phyloP scores from a whole-genome alignment of 2,797 vertebrate genomes.

The Mormyrus proboscirostris region DNA sequence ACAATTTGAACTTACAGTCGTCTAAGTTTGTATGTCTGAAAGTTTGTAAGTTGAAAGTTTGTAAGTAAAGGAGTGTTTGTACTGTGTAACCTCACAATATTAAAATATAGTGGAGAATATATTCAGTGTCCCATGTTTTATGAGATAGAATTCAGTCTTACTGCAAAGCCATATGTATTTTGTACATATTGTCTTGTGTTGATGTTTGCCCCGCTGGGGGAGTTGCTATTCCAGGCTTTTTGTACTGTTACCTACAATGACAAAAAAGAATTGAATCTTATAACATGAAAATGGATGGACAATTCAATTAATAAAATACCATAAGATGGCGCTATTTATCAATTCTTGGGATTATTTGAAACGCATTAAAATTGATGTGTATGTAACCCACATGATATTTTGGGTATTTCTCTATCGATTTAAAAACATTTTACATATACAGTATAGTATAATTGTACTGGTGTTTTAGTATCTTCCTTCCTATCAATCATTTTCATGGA shows the following conservation, averaged over 20 bases:
- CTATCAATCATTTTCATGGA: not conserved
- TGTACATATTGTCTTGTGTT: not conserved
- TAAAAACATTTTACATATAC: not conserved
- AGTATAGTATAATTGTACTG: not conserved
- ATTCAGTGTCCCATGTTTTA: not conserved
- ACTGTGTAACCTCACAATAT: not conserved
- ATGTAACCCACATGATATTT: not conserved
- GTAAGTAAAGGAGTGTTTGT: no score
- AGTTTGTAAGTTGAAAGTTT: no score
- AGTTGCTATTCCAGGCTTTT: not conserved
- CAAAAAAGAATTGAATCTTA: not conserved
- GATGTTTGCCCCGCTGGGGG: not conserved
- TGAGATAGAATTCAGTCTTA: not conserved
- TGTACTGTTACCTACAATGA: not conserved
- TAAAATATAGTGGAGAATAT: not conserved
- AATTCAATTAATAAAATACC: not conserved
- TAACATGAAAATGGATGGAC: not conserved
- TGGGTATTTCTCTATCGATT: not conserved
- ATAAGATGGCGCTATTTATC: constrained; percentile 19
- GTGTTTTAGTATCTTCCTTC: not conserved
- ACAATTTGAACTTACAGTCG: no score
- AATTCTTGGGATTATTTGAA: not conserved
- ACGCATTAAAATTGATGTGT: not conserved
- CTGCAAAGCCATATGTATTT: not conserved
- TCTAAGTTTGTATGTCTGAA: no score